Evolutionary conservation across 2,888 invertebrate genomes (phyloP), one percentile per base, ranked within the genome.

Genomic region (Chymomyza amoena): DNA sequence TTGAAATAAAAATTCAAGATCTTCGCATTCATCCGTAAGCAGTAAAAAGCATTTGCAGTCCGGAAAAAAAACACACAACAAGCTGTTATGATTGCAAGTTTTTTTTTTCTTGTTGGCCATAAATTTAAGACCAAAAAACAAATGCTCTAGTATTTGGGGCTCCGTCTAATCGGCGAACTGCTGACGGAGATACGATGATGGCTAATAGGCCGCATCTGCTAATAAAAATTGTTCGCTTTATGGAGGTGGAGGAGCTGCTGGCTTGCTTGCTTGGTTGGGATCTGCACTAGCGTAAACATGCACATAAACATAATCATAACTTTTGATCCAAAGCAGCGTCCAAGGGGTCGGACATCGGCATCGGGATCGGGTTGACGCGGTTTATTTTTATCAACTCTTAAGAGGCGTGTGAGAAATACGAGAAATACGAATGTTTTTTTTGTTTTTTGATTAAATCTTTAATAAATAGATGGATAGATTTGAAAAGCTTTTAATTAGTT

Each of bases 361-460:
- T 51, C 15, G n/a, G n/a, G 6, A 51, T 51, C 16, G 51, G n/a
- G 20, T 20, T 54, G 18, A 18, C 10, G 54, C 15, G 16, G 57
- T 57, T 57, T 57, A 57, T 57, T 57, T 57, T 57, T 20, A 57
- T 16, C 52, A 16, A 45, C 39, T 10, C 39, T 45, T 36, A 52
- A 56, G 20, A 56, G 10, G 18, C 15, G 20, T 25, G 15, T 0
- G 7, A 28, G 25, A 28, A 28, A 9, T 25, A 25, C 20, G 18
- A 80, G 84, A n/a, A n/a, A n/a, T n/a, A n/a, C n/a, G n/a, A n/a
- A n/a, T n/a, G n/a, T n/a, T n/a, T n/a, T n/a, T n/a, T n/a, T n/a
- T n/a, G n/a, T 87, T 80, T 83, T 82, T 32, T 32, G 32, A 84
- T 84, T 84, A 84, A 84, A 87, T 87, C 87, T 82, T 86, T 87